These are phyloP conservation scores for Menura novaehollandiae DNA, from an alignment of 2,113 vertebrate genomes.

Conservation along the genomic window DNA sequence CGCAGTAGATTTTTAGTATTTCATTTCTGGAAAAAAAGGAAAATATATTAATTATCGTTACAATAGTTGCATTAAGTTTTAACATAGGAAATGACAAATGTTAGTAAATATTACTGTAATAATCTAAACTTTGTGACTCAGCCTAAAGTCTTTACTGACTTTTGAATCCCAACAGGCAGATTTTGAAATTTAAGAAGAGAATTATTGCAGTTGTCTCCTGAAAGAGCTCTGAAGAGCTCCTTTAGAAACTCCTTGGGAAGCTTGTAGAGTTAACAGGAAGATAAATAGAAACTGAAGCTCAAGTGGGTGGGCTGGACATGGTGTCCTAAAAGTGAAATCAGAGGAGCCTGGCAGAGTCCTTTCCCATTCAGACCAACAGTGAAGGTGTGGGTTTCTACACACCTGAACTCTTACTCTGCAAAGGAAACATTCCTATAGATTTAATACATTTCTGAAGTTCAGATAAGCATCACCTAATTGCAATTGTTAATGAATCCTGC, in stretches of 20 bases:
- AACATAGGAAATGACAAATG: neutral
- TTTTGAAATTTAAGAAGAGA: neutral
- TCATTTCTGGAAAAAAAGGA: neutral
- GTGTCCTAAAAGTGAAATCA: neutral
- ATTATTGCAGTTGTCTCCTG: neutral
- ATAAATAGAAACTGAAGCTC: too few species aligned
- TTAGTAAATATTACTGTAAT: neutral
- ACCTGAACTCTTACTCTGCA: neutral
- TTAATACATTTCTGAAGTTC: rapidly evolving
- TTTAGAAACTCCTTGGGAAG: neutral
- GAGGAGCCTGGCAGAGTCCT: neutral
- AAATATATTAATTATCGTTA: neutral
- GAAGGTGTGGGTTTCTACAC: neutral
- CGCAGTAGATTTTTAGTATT: neutral
- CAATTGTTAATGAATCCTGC: neutral
- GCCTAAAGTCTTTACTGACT: neutral
- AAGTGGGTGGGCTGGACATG: rapidly evolving
- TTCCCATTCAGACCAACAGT: rapidly evolving
- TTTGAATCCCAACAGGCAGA: neutral
- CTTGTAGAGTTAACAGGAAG: too few species aligned
- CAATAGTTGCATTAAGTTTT: neutral
- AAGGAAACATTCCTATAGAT: rapidly evolving
- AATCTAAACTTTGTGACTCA: neutral
- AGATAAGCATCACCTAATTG: neutral
- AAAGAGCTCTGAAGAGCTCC: neutral